Conservation (phyloP, 1,140 invertebrate genomes). For the Pseudobourletiella spinata region DNA sequence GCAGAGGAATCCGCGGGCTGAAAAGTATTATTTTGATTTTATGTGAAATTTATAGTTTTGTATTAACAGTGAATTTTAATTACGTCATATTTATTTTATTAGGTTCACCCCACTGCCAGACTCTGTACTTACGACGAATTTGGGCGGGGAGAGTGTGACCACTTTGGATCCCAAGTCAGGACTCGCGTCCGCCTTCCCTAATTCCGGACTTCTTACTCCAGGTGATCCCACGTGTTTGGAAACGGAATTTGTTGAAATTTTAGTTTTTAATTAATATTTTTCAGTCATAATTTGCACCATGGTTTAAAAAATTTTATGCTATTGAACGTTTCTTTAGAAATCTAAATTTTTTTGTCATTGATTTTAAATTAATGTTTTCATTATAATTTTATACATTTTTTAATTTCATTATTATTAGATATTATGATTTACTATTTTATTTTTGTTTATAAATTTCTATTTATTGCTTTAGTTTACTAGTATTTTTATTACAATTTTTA, state of each 20-base stretch:
- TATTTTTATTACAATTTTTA: too few relatives aligned
- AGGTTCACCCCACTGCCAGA: constrained; percentile 93
- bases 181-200: constrained; percentile 70
- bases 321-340: neutral
- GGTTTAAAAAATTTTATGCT: neutral
- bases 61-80: too few relatives aligned
- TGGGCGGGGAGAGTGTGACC: constrained; percentile 69
- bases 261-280: constrained; percentile 9
- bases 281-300: neutral
- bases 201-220: constrained; percentile 59
- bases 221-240: constrained; percentile 30
- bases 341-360: neutral
- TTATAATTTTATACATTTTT: neutral
- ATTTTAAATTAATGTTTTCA: neutral
- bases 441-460: too few relatives aligned
- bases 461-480: too few relatives aligned
- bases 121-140: constrained; percentile 82
- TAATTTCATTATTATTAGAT: too few relatives aligned
- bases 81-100: too few relatives aligned
- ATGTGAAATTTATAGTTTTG: too few relatives aligned
- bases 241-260: too few relatives aligned
- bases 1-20: constrained; percentile 85
- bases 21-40: too few relatives aligned
- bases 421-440: too few relatives aligned
- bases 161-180: constrained; percentile 78